phyloP scores from a whole-genome alignment of 2,113 vertebrate species.

The Cynocephalus volans region DNA sequence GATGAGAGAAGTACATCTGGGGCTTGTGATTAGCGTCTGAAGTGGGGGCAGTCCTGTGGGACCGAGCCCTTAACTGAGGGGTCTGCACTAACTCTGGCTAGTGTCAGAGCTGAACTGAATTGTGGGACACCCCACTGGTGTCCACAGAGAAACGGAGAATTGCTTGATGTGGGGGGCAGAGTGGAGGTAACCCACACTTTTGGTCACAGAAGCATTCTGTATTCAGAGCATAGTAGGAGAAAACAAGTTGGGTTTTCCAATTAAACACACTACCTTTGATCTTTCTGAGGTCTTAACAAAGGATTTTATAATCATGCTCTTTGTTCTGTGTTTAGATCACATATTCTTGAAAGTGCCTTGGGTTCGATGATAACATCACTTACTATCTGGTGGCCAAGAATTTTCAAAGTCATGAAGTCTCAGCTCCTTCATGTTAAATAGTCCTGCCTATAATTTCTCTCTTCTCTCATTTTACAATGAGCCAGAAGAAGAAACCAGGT shows the following conservation, averaged over 20 bases:
- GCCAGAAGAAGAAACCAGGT: neutral
- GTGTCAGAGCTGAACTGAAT: neutral
- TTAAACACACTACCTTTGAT: neutral
- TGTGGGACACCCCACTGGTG: neutral
- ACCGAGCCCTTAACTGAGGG: neutral
- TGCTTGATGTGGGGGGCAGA: neutral
- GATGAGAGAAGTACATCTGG: neutral
- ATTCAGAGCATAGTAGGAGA: neutral
- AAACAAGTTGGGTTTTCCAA: neutral
- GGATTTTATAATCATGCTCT: neutral
- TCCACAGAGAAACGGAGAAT: neutral
- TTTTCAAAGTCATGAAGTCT: neutral
- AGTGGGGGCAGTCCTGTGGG: neutral
- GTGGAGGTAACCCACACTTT: neutral
- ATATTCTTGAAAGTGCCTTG: neutral
- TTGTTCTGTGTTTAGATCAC: neutral
- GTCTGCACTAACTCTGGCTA: neutral
- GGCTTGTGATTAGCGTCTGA: neutral
- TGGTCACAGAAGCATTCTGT: neutral
- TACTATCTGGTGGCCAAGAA: neutral
- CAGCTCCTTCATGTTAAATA: neutral
- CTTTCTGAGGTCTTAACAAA: neutral
- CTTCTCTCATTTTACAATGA: neutral
- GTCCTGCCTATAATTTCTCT: neutral
- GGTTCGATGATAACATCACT: neutral